Base-by-base conservation (phyloP, 2,888 invertebrate genomes). In the Phlogophora meticulosa region DNA sequence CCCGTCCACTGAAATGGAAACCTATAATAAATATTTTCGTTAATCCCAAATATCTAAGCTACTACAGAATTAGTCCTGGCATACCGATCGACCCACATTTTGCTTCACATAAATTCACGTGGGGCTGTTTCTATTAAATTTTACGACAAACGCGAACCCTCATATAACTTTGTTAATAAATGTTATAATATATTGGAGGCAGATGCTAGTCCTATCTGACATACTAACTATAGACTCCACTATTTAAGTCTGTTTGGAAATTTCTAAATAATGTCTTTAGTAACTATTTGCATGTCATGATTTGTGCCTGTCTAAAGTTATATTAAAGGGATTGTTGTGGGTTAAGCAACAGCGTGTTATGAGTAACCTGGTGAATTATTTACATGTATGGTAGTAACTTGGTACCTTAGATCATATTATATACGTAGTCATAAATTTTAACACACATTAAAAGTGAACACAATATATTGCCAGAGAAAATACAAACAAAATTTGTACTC, bases 101-200 rank as follows among this genome's bases (percentile, higher is more conserved):
- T 55, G 63, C 67, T 64, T 67, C 87, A 87, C 91, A 91, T 93
- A 93, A 93, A 94, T 93, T 92, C 91, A 81, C 83, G 78, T 82
- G 85, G 85, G 90, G 84, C 85, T 88, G 92, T 91, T 92, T 90
- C 91, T 94, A 94, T 94, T 94, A 94, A 92, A 94, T 93, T 94
- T 93, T 90, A 93, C 90, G 92, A 91, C 91, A 91, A 92, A 92
- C 92, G 91, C 82, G 87, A 83, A 88, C 92, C 93, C 91, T 90
- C 88, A 88, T 92, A 90, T 90, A 94, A 94, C 94, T 95, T 95
- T 94, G 93, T 92, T 94, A 94, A 93, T 94, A 94, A 93, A 91
- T 88, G 91, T 89, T 90, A 88, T 91, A 88, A 92, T 92, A 90
- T 91, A 93, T 93, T 85, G 88, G 84, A 79, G 86, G 83, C 90